Percentiles rank a stretch among this genome's conserved stretches.
phyloP scores from a whole-genome alignment of 2,888 invertebrate species.

The Epinotia ramella region DNA sequence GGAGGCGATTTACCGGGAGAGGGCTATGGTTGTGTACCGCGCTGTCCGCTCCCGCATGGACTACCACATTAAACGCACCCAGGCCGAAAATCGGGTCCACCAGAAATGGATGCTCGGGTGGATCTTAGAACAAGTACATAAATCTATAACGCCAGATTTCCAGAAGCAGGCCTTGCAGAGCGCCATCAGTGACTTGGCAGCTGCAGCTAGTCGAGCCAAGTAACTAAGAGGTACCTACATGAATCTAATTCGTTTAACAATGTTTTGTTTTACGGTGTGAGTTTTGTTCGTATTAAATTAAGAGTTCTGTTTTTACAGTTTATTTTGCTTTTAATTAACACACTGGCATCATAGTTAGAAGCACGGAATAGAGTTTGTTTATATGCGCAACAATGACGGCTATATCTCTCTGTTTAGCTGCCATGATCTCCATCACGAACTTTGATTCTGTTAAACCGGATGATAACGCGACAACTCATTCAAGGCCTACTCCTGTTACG shows the following conservation, averaged over 20 bases:
- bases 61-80: slow-evolving; percentile 94
- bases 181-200: slow-evolving; percentile 93
- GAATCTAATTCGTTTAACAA: not conserved
- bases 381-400: not conserved
- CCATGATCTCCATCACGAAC: not conserved
- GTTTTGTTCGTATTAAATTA: slow-evolving; percentile 9
- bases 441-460: not conserved
- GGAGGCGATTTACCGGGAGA: slow-evolving; percentile 94
- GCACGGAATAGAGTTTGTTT: not conserved
- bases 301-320: not conserved
- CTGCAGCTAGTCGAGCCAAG: slow-evolving; percentile 81
- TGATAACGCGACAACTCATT: not conserved
- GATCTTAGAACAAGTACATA: slow-evolving; percentile 92
- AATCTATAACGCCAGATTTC: slow-evolving; percentile 94
- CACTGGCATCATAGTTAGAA: not conserved
- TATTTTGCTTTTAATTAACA: slow-evolving; percentile 18
- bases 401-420: not conserved
- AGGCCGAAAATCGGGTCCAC: slow-evolving; percentile 90
- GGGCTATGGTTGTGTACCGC: slow-evolving; percentile 81
- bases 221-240: not conserved
- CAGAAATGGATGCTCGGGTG: slow-evolving; percentile 98
- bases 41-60: slow-evolving; percentile 92
- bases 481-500: not conserved
- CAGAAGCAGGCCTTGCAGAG: slow-evolving; percentile 93
- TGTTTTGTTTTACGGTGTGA: slow-evolving; percentile 22